Evolutionary conservation across 2,888 invertebrate genomes (phyloP), one percentile per base, ranked within the genome.

Genomic region (Caenorhabditis afra): DNA sequence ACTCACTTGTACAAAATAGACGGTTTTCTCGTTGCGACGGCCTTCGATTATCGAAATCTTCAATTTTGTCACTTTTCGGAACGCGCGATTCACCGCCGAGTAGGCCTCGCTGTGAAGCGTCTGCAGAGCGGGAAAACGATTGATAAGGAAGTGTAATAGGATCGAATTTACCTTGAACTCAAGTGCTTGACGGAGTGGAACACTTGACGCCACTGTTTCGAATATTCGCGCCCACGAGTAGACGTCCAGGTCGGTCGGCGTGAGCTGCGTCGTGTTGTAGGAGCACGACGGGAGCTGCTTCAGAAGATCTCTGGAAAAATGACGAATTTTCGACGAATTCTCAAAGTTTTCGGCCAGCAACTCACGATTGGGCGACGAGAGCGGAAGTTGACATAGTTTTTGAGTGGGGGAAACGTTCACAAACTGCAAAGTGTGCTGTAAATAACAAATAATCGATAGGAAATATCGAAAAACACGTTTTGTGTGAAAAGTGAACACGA

Each of bases 191-290:
- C 57, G 68, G 11, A 83, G 23, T 0, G 79, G 67, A 16, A 79
- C 47, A 50, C 81, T 75, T 2, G 73, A 37, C 1, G 83, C 81
- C n/a, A 81, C 71, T 20, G 66, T 68, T 16, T 77, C 73, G 64
- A 83, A 83, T 14, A 83, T 81, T 65, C 65, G 29, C 10, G 68
- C 58, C 75, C 80, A 80, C n/a, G 80, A 79, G 66, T 62, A 67
- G 29, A 75, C 65, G 45, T 79, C 79, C 22, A 79, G 49, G 18
- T 73, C 73, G 22, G 55, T 23, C 3, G 61, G 53, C 8, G 39
- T 14, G 12, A 16, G 10, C 18, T 14, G 35, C 12, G 70, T 61
- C 0, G 47, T 35, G 0, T 59, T 2, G 29, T 68, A 79, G 12
- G 80, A 80, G 50, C 80, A 80, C 12, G 80, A 80, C 5, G 80